phyloP scores from a whole-genome alignment of 2,797 vertebrate species.

The Catamblyrhynchus diadema region DNA sequence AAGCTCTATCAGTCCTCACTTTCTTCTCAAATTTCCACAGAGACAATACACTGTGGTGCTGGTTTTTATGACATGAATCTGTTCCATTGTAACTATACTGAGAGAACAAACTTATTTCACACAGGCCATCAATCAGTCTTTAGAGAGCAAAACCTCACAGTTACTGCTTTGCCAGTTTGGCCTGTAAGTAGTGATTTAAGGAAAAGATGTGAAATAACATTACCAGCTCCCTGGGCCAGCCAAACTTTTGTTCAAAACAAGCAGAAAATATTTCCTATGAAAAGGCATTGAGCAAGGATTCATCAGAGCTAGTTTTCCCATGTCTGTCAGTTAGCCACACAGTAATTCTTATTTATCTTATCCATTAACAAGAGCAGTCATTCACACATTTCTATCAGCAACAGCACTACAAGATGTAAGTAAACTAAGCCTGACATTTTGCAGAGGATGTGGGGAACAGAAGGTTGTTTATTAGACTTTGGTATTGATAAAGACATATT shows the following conservation, averaged over 20 bases:
- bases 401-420: not conserved
- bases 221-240: not conserved
- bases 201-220: not conserved
- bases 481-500: not conserved
- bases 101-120: conserved; percentile 9
- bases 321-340: not conserved
- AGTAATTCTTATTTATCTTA: not conserved
- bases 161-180: not conserved
- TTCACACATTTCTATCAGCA: not conserved
- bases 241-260: not conserved
- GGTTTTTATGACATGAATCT: not conserved
- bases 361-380: not conserved
- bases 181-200: not conserved
- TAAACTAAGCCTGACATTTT: not conserved
- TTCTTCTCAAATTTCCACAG: not conserved
- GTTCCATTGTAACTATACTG: not conserved
- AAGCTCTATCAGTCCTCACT: not conserved
- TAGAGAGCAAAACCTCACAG: not conserved
- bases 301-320: not conserved
- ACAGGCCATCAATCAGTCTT: not conserved
- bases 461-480: not conserved
- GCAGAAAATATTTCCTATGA: not conserved
- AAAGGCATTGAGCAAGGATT: not conserved
- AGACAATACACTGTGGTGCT: not conserved
- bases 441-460: not conserved